Evolutionary conservation across 1,140 invertebrate species (phyloP).

Genomic region (Tetraneura akinire): DNA sequence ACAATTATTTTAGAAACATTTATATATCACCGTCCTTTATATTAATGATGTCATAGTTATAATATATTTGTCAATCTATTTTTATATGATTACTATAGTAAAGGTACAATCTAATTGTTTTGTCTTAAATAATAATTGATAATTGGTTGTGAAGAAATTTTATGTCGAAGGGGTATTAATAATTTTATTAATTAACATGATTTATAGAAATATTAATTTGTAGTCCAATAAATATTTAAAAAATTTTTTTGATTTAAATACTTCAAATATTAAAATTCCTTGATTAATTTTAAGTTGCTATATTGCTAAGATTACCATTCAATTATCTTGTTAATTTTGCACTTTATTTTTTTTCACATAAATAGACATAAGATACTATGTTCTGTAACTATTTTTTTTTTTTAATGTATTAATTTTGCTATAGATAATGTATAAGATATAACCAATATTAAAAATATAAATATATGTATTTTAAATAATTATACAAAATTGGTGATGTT

Average conservation of each 20-base stretch:
- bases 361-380: neutral
- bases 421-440: too few species aligned
- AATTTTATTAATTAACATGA: neutral
- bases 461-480: neutral
- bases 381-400: neutral
- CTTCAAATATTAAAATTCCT: neutral
- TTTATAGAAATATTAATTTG: slow-evolving; percentile 2
- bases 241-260: neutral
- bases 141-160: slow-evolving; percentile 35
- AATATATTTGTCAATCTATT: slow-evolving; percentile 24
- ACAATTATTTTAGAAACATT: neutral
- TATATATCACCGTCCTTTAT: slow-evolving; percentile 14
- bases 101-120: neutral
- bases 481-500: slow-evolving; percentile 22
- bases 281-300: slow-evolving; percentile 12
- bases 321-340: slow-evolving; percentile 7
- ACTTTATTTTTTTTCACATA: slow-evolving; percentile 19
- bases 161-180: slow-evolving; percentile 26
- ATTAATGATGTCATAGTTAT: slow-evolving; percentile 3
- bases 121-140: slow-evolving; percentile 2
- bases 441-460: neutral
- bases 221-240: neutral
- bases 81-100: slow-evolving; percentile 25
- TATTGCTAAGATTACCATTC: slow-evolving; percentile 4
- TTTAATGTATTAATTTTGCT: neutral